Conservation (phyloP, 1,140 invertebrate genomes). For the Cydia strobilella region DNA sequence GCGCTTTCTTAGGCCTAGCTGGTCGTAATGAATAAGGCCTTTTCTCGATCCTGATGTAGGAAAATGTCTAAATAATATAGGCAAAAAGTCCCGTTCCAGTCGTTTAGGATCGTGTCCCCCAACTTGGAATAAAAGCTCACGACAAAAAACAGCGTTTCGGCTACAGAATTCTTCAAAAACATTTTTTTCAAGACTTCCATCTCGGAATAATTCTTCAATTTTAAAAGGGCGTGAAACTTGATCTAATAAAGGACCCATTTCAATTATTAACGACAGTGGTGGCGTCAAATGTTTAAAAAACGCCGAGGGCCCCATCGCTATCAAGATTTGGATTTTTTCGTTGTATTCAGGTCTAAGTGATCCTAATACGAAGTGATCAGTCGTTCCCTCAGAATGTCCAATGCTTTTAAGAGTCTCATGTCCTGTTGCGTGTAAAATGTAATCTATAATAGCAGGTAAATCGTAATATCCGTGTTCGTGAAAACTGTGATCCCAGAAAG, state of each 20-base stretch:
- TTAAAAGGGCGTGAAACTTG: not conserved
- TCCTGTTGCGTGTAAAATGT: constrained; percentile 74
- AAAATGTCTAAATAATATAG: not conserved
- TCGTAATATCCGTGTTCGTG: constrained; percentile 82
- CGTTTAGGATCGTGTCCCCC: not conserved
- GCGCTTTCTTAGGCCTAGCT: not conserved
- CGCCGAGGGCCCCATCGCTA: constrained; percentile 77
- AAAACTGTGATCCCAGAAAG: constrained; percentile 81
- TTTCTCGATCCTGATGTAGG: not conserved
- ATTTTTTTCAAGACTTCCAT: not conserved
- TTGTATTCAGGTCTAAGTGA: constrained; percentile 81
- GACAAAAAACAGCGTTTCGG: not conserved
- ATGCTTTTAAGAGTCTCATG: constrained; percentile 68
- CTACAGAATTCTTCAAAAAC: not conserved
- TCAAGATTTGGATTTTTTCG: constrained; percentile 64
- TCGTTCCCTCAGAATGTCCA: constrained; percentile 77
- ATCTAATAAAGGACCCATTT: not conserved
- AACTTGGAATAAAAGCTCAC: not conserved
- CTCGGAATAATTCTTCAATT: not conserved
- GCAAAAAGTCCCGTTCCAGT: not conserved
- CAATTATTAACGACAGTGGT: not conserved
- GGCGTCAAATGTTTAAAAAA: not conserved
- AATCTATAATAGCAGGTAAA: constrained; percentile 82
- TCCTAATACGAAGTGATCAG: constrained; percentile 80
- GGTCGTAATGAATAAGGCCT: not conserved